A percentile compares a stretch with the other conserved stretches of the same genome.
Conservation (phyloP, 2,888 invertebrate genomes). For the Esperia sulphurella region DNA sequence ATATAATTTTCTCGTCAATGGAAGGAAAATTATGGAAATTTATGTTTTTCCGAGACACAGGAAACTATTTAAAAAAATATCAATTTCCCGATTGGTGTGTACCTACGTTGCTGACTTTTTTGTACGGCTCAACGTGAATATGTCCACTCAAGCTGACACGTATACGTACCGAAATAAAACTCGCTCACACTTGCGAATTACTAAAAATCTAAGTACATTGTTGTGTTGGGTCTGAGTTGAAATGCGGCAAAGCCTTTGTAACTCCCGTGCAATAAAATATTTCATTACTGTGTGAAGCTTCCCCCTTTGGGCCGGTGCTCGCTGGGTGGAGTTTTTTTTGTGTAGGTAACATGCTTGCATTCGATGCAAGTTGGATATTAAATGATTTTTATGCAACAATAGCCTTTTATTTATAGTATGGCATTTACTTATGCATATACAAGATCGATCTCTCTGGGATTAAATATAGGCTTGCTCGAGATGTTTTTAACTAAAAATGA, state of each 20-base stretch:
- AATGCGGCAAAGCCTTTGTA: constrained; percentile 50
- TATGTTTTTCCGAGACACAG: too few species aligned
- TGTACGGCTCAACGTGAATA: too few species aligned
- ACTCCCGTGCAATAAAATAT: constrained; percentile 61
- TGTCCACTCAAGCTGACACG: not conserved
- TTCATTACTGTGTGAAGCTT: constrained; percentile 65
- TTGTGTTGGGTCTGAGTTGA: constrained; percentile 50
- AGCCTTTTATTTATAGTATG: too few species aligned
- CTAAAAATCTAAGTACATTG: constrained; percentile 66
- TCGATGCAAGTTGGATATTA: not conserved
- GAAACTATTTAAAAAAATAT: too few species aligned
- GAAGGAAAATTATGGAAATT: too few species aligned
- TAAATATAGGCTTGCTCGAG: too few species aligned
- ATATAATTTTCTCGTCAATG: too few species aligned
- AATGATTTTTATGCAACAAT: not conserved
- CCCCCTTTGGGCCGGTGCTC: constrained; percentile 17
- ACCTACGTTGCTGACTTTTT: too few species aligned
- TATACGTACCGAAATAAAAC: constrained; percentile 25
- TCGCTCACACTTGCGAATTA: constrained; percentile 49
- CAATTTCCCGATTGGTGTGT: too few species aligned
- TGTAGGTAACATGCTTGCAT: constrained; percentile 2
- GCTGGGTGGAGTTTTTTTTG: constrained; percentile 6
- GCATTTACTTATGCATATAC: too few species aligned
- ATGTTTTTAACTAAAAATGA: too few species aligned
- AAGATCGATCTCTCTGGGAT: too few species aligned